Evolutionary conservation across 1,140 invertebrate genomes (phyloP).

Genomic region (Dinoponera quadriceps): DNA sequence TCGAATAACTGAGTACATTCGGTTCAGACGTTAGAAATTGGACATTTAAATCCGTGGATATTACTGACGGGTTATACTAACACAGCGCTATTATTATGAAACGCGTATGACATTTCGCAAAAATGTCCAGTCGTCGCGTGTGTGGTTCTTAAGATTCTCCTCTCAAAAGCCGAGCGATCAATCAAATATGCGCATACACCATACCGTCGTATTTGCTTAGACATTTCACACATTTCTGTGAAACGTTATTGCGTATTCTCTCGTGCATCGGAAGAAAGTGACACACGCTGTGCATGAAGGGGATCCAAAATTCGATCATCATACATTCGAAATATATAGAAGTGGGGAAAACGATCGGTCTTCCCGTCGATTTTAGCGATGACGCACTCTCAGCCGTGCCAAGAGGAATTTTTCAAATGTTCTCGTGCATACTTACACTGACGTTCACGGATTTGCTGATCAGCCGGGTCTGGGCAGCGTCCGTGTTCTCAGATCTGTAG

Average conservation of each 20-base stretch:
- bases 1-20: too few relatives aligned
- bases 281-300: slow-evolving; percentile 49
- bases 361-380: slow-evolving; percentile 8
- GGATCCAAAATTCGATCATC: slow-evolving; percentile 28
- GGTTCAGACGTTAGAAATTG: too few relatives aligned
- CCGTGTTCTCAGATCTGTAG: slow-evolving; percentile 83
- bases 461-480: slow-evolving; percentile 76
- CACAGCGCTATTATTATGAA: too few relatives aligned
- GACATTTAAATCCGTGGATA: too few relatives aligned
- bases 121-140: slow-evolving; percentile 4
- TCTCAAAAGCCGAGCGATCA: not conserved
- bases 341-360: not conserved
- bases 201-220: slow-evolving; percentile 48
- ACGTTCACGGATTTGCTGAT: slow-evolving; percentile 85
- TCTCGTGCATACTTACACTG: slow-evolving; percentile 84
- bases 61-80: too few relatives aligned
- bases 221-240: slow-evolving; percentile 37
- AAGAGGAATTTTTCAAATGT: slow-evolving; percentile 37
- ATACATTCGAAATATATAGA: not conserved
- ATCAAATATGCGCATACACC: slow-evolving; percentile 31
- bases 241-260: slow-evolving; percentile 34
- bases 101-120: not conserved
- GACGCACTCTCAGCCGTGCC: slow-evolving; percentile 13
- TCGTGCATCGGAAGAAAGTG: slow-evolving; percentile 60
- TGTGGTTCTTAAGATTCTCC: slow-evolving; percentile 42